phyloP scores from a whole-genome alignment of 37 sponge, comb jelly and placozoan genomes.

The Ianthella basta region DNA sequence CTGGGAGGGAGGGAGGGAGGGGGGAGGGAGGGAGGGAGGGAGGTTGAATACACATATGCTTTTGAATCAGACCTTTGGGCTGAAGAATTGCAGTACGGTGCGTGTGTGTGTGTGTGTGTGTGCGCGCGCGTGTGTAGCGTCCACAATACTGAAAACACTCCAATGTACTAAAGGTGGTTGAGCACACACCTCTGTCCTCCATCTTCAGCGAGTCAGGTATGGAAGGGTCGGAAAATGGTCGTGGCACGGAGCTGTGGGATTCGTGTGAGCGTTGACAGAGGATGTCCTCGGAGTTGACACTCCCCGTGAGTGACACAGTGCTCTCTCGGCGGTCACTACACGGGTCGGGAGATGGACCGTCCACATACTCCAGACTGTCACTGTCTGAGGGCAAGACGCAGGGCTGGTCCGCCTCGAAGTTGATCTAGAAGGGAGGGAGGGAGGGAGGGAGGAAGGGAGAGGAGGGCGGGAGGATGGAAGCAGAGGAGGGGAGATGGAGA shows the following conservation, averaged over 20 bases:
- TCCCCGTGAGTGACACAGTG: background rate
- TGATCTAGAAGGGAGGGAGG: background rate
- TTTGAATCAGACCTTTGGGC: constrained; percentile 43
- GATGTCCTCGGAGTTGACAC: constrained; percentile 29
- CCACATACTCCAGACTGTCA: background rate
- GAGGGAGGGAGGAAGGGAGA: too few species aligned
- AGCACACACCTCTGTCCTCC: constrained; percentile 29
- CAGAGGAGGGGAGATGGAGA: too few species aligned
- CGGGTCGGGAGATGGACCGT: background rate
- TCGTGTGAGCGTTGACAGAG: background rate
- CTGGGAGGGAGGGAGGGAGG: too few species aligned
- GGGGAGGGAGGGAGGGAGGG: too few species aligned
- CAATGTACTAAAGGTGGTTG: background rate
- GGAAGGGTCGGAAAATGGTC: constrained; percentile 28
- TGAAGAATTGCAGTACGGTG: background rate
- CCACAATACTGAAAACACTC: background rate
- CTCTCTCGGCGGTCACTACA: background rate
- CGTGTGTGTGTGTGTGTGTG: constrained; percentile 24
- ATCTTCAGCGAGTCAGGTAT: constrained; percentile 15
- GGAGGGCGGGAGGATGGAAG: too few species aligned
- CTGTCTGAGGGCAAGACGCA: constrained; percentile 5
- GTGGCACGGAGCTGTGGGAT: background rate
- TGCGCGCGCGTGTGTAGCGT: background rate
- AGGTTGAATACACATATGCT: too few species aligned
- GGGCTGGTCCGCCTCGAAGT: background rate